phyloP scores from a whole-genome alignment of 2,888 invertebrate species.

The Opisthograptis luteolata region DNA sequence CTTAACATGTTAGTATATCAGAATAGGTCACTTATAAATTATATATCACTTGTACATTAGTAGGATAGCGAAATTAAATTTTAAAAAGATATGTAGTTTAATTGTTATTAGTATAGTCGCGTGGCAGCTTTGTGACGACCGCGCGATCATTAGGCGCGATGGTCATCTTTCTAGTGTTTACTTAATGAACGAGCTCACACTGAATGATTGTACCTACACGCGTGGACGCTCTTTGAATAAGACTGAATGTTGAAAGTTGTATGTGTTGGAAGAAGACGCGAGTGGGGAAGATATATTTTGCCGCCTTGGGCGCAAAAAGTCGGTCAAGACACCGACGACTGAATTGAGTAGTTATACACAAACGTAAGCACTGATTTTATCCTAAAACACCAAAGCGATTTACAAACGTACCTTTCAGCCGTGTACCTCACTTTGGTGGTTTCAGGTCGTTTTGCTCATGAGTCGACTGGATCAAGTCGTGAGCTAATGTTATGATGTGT shows the following conservation, averaged over 20 bases:
- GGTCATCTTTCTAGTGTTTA: no score
- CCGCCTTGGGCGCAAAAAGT: not conserved
- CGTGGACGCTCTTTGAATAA: conserved; percentile 10
- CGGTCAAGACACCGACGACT: not conserved
- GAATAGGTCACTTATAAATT: no score
- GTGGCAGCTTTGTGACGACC: no score
- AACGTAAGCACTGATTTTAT: conserved; percentile 12
- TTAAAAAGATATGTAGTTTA: no score
- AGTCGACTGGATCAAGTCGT: not conserved
- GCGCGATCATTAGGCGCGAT: no score
- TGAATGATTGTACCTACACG: conserved; percentile 3
- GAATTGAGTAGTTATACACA: conserved; percentile 14
- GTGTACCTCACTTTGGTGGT: not conserved
- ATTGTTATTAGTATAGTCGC: no score
- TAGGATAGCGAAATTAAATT: no score
- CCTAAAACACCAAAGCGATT: not conserved
- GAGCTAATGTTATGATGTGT: no score
- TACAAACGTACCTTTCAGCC: not conserved
- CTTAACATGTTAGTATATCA: no score
- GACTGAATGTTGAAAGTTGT: conserved; percentile 16
- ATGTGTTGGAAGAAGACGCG: not conserved
- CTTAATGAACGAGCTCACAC: no score
- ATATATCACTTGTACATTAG: no score
- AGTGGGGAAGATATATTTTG: not conserved
- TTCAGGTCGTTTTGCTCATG: not conserved